Evolutionary conservation across 2,888 invertebrate species (phyloP).

Genomic region (Cynaeus angustus): DNA sequence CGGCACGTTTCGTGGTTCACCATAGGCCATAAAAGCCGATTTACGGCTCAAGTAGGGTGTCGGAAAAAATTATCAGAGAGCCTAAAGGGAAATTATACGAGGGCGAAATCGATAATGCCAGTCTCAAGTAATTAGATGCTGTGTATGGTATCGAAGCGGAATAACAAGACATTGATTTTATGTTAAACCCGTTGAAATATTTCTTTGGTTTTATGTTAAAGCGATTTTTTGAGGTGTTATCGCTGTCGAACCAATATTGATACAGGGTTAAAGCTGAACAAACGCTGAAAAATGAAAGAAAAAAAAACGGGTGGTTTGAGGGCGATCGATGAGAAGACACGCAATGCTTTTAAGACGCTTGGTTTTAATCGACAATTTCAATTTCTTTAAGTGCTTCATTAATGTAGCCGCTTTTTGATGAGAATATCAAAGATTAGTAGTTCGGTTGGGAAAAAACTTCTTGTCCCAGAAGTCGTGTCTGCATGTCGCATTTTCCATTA

Average conservation of each 20-base stretch:
- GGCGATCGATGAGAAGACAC: slow-evolving; percentile 20
- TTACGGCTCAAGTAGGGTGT: slow-evolving; percentile 23
- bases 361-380: slow-evolving; percentile 28
- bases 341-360: slow-evolving; percentile 22
- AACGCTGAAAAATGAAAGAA: slow-evolving; percentile 22
- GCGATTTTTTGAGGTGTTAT: slow-evolving; percentile 26
- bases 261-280: slow-evolving; percentile 32
- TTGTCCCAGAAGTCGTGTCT: background rate
- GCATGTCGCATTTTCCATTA: background rate
- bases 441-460: background rate
- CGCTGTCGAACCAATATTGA: slow-evolving; percentile 35
- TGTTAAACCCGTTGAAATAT: slow-evolving; percentile 20
- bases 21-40: slow-evolving; percentile 43
- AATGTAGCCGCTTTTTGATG: slow-evolving; percentile 1
- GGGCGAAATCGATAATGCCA: slow-evolving; percentile 34
- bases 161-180: background rate
- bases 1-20: slow-evolving; percentile 37
- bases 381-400: slow-evolving; percentile 25
- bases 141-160: slow-evolving; percentile 4
- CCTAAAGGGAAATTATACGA: slow-evolving; percentile 41
- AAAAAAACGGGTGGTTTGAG: slow-evolving; percentile 8
- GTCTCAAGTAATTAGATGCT: slow-evolving; percentile 34
- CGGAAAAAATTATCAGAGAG: slow-evolving; percentile 38
- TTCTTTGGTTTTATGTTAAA: slow-evolving; percentile 16
- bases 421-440: background rate